phyloP scores from a whole-genome alignment of 2,888 invertebrate genomes.

The Sphaerophoria taeniata region DNA sequence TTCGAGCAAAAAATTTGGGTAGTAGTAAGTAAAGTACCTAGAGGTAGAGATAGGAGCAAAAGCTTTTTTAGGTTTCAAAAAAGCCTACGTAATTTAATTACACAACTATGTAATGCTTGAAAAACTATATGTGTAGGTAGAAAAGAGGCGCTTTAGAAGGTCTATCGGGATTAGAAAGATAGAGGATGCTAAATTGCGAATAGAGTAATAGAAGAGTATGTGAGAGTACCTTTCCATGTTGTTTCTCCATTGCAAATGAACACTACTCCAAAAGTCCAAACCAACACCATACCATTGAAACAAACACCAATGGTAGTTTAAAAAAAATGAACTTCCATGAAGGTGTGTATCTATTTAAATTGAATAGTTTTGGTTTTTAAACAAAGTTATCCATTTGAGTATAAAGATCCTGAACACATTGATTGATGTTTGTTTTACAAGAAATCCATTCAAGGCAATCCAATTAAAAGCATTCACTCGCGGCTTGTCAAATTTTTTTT shows the following conservation, averaged over 20 bases:
- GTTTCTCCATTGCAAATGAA: constrained; percentile 57
- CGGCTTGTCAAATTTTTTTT: constrained; percentile 45
- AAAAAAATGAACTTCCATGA: background rate
- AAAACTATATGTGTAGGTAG: background rate
- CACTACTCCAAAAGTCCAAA: constrained; percentile 16
- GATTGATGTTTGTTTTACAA: background rate
- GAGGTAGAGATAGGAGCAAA: constrained; percentile 16
- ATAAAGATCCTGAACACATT: constrained; percentile 46
- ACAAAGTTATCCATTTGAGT: constrained; percentile 44
- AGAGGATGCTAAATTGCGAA: constrained; percentile 23
- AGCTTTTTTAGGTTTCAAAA: constrained; percentile 52
- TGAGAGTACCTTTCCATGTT: constrained; percentile 54
- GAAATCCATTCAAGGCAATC: constrained; percentile 65
- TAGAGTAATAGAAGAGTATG: constrained; percentile 7
- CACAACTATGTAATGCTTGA: constrained; percentile 64
- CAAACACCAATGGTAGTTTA: background rate
- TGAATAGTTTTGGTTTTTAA: constrained; percentile 29
- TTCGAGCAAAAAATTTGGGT: constrained; percentile 15
- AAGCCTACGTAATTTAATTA: constrained; percentile 62
- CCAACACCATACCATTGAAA: background rate
- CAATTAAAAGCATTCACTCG: constrained; percentile 41
- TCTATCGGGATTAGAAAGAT: constrained; percentile 3
- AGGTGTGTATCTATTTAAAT: constrained; percentile 60
- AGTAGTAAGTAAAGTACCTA: too few relatives aligned
- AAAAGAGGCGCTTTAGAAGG: background rate